Evolutionary conservation across 2,888 invertebrate species (phyloP).

Genomic region (Acanthoscelides obtectus): DNA sequence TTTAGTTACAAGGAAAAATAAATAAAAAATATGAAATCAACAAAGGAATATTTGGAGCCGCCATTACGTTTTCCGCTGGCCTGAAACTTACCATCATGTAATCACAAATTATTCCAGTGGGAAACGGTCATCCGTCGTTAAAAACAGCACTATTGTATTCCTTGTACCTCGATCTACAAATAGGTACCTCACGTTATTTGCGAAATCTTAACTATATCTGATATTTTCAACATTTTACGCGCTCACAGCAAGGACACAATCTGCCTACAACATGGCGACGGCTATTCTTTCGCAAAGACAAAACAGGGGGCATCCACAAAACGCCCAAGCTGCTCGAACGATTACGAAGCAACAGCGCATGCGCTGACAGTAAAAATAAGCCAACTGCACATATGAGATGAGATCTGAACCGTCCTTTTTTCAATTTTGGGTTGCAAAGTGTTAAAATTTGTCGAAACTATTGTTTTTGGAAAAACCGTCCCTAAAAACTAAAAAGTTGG

Average conservation of each 20-base stretch:
- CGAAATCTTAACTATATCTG: slow-evolving; percentile 49
- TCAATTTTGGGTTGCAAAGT: background rate
- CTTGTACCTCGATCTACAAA: slow-evolving; percentile 48
- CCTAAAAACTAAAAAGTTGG: background rate
- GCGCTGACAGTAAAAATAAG: slow-evolving; percentile 3
- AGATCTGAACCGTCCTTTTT: background rate
- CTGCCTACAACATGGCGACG: slow-evolving; percentile 54
- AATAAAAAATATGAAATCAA: slow-evolving; percentile 11
- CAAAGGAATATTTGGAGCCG: slow-evolving; percentile 37
- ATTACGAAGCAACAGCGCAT: slow-evolving; percentile 7
- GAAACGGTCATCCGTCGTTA: slow-evolving; percentile 54
- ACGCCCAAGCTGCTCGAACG: slow-evolving; percentile 3
- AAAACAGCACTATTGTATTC: slow-evolving; percentile 47
- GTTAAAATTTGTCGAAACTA: background rate
- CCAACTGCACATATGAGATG: slow-evolving; percentile 3
- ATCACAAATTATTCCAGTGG: slow-evolving; percentile 60
- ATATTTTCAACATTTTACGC: slow-evolving; percentile 50
- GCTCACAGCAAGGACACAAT: slow-evolving; percentile 46
- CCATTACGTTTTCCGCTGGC: slow-evolving; percentile 48
- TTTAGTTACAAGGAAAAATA: no score
- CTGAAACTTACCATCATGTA: slow-evolving; percentile 60
- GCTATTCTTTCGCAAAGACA: slow-evolving; percentile 19
- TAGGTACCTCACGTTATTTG: slow-evolving; percentile 54
- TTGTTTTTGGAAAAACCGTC: background rate
- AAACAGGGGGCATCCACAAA: background rate